phyloP scores from a whole-genome alignment of 2,113 vertebrate species.

The Zootoca vivipara region DNA sequence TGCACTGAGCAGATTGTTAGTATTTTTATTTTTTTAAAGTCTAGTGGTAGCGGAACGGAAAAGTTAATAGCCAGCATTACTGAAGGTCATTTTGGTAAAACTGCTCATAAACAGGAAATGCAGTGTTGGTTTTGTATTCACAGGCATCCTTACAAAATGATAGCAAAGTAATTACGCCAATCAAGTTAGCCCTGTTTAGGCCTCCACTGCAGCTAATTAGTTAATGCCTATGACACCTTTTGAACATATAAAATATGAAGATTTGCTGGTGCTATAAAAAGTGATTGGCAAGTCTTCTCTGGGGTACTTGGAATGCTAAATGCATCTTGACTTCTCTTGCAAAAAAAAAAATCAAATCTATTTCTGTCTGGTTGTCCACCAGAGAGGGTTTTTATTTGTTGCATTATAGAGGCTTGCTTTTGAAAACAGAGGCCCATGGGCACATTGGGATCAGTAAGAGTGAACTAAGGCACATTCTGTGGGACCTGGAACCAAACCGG shows the following conservation, averaged over 20 bases:
- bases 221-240: slow-evolving; percentile 41
- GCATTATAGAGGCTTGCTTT: not conserved
- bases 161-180: slow-evolving; percentile 52
- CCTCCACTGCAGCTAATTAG: slow-evolving; percentile 45
- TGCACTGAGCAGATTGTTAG: not conserved
- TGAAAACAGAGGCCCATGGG: not conserved
- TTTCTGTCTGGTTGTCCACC: not conserved
- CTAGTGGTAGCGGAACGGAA: not conserved
- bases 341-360: not conserved
- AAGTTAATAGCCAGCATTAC: not conserved
- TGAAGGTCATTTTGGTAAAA: not conserved
- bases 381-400: not conserved
- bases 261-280: slow-evolving; percentile 15
- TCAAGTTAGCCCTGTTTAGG: slow-evolving; percentile 44
- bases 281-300: slow-evolving; percentile 4
- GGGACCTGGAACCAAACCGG: not conserved
- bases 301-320: not conserved
- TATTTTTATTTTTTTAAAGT: not conserved
- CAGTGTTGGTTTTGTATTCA: not conserved
- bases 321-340: rapidly evolving
- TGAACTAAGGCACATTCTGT: not conserved
- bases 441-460: not conserved
- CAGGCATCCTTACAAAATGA: slow-evolving; percentile 12
- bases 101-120: not conserved
- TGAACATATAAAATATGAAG: slow-evolving; percentile 46